Evolutionary conservation across 2,888 invertebrate species (phyloP).

Genomic region (Zygogramma bicolorata): DNA sequence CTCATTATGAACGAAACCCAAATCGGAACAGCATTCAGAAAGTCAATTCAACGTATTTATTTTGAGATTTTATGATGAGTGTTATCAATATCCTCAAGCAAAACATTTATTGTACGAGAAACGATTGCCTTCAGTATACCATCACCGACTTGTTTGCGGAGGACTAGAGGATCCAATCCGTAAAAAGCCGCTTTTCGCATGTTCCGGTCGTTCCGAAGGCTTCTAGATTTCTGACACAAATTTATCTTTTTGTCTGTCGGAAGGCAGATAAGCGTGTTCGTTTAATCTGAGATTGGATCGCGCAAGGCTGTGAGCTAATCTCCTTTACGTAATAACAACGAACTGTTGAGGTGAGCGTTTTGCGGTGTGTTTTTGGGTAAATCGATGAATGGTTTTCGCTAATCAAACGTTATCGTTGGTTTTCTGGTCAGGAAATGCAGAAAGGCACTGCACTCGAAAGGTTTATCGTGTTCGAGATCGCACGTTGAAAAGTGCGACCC

Average conservation of each 20-base stretch:
- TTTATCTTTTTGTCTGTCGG: constrained; percentile 32
- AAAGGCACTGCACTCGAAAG: too few species aligned
- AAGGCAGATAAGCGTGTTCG: constrained; percentile 29
- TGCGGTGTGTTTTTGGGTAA: too few species aligned
- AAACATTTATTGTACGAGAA: constrained; percentile 28
- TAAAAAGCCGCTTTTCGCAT: constrained; percentile 57
- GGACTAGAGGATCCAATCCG: constrained; percentile 57
- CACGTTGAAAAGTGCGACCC: too few species aligned
- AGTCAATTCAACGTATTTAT: neutral
- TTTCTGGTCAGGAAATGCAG: too few species aligned
- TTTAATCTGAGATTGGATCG: neutral
- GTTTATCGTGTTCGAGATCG: too few species aligned
- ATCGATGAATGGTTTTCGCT: too few species aligned
- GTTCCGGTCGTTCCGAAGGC: constrained; percentile 57
- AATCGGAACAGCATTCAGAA: neutral
- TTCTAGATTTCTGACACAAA: constrained; percentile 34
- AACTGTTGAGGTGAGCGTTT: too few species aligned
- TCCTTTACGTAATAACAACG: neutral
- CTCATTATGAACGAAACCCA: neutral
- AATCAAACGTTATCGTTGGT: too few species aligned
- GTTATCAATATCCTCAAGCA: neutral
- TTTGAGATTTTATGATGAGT: neutral
- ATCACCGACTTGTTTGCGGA: constrained; percentile 55
- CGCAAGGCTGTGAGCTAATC: neutral
- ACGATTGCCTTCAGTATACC: constrained; percentile 27